Evolutionary conservation across 1,140 invertebrate genomes (phyloP).

Genomic region (Vollenhovia emeryi): DNA sequence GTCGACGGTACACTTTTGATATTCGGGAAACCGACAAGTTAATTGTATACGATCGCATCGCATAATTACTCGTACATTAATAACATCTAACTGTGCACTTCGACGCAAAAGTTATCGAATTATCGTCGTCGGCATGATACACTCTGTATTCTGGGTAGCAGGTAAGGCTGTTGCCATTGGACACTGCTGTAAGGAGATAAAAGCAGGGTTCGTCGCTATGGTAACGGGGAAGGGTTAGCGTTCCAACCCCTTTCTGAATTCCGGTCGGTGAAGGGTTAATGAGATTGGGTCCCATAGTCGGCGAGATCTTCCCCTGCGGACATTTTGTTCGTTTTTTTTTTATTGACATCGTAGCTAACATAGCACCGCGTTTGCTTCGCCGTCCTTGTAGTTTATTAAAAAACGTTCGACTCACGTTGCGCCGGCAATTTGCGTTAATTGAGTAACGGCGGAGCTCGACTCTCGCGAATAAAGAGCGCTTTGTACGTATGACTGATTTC

Average conservation of each 20-base stretch:
- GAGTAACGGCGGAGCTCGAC: not conserved
- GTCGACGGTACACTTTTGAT: not conserved
- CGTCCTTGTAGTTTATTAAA: not conserved
- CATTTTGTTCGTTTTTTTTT: conserved; percentile 29
- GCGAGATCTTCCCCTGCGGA: conserved; percentile 49
- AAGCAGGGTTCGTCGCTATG: conserved; percentile 83
- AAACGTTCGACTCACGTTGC: not conserved
- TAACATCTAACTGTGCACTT: not conserved
- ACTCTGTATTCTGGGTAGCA: conserved; percentile 65
- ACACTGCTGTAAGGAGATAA: conserved; percentile 70
- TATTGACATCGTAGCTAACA: conserved; percentile 20
- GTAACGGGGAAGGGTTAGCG: conserved; percentile 81
- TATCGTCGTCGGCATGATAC: conserved; percentile 49
- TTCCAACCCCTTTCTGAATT: conserved; percentile 67
- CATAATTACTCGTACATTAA: not conserved
- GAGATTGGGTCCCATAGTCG: conserved; percentile 80
- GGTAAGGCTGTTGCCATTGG: conserved; percentile 76
- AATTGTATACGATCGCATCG: not conserved
- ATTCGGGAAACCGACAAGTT: not conserved
- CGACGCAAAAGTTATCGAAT: not conserved
- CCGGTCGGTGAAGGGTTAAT: conserved; percentile 82
- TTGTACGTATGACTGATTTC: not conserved
- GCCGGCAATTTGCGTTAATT: not conserved
- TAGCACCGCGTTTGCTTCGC: not conserved
- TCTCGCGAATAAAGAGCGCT: not conserved